phyloP scores from a whole-genome alignment of 2,113 vertebrate genomes.

The Campylorhamphus procurvoides region DNA sequence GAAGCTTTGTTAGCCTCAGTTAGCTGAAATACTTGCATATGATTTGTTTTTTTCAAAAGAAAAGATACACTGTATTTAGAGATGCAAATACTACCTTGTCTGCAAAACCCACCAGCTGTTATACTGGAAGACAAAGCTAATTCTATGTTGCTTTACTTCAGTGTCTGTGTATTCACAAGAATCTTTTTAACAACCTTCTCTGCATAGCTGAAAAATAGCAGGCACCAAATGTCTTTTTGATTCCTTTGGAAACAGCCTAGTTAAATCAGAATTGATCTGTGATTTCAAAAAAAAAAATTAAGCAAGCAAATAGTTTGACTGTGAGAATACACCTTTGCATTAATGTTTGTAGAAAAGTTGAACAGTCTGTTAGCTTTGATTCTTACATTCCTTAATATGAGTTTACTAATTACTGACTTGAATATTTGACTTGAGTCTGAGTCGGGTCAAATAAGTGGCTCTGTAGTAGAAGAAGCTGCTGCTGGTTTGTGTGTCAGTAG shows the following conservation, averaged over 20 bases:
- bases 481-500: constrained; percentile 25
- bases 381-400: neutral
- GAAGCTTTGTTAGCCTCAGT: constrained; percentile 42
- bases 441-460: neutral
- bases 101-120: constrained; percentile 38
- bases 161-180: neutral
- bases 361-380: neutral
- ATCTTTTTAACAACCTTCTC: neutral
- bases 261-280: neutral
- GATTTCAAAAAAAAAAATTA: neutral
- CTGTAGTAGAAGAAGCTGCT: neutral
- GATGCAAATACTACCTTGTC: constrained; percentile 54
- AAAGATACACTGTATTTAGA: constrained; percentile 51
- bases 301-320: neutral
- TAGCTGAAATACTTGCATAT: constrained; percentile 57
- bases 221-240: neutral
- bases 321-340: neutral
- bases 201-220: neutral
- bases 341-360: neutral
- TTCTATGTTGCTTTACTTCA: constrained; percentile 23
- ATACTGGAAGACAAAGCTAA: neutral
- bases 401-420: neutral
- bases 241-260: neutral
- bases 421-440: neutral
- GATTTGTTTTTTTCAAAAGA: constrained; percentile 26